phyloP scores from a whole-genome alignment of 2,888 invertebrate species.

The Lumbricus terrestris region DNA sequence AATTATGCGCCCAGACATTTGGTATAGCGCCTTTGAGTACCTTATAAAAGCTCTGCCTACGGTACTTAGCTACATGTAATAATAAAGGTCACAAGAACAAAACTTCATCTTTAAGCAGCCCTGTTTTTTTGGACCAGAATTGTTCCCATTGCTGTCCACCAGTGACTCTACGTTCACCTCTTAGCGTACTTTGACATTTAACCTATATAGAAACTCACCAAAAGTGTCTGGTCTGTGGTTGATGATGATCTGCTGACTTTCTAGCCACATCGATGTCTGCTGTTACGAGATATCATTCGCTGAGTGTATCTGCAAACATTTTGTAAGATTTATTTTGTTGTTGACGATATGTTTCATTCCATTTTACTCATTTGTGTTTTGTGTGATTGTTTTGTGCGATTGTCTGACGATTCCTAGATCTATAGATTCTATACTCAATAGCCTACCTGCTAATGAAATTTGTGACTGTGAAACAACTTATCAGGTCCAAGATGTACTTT shows the following conservation, averaged over 20 bases:
- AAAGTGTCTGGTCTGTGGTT: background rate
- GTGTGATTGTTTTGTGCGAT: background rate
- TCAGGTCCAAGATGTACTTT: background rate
- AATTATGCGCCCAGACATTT: no score
- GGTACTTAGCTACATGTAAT: no score
- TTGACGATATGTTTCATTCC: background rate
- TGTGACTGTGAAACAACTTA: background rate
- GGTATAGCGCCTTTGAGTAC: no score
- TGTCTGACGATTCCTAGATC: background rate
- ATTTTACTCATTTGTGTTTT: background rate
- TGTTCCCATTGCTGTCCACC: no score
- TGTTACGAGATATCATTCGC: background rate
- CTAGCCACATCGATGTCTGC: background rate
- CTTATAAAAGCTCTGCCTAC: no score
- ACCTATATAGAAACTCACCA: background rate
- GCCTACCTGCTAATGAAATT: background rate
- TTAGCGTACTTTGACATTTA: background rate
- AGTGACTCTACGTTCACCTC: background rate
- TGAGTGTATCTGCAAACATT: background rate
- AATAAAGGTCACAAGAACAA: no score
- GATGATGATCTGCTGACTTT: background rate
- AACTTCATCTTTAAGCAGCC: no score
- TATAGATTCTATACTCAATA: background rate
- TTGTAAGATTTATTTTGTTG: background rate
- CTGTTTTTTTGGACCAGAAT: no score